Conservation (phyloP, 2,888 invertebrate species). For the Drosophila recens region DNA sequence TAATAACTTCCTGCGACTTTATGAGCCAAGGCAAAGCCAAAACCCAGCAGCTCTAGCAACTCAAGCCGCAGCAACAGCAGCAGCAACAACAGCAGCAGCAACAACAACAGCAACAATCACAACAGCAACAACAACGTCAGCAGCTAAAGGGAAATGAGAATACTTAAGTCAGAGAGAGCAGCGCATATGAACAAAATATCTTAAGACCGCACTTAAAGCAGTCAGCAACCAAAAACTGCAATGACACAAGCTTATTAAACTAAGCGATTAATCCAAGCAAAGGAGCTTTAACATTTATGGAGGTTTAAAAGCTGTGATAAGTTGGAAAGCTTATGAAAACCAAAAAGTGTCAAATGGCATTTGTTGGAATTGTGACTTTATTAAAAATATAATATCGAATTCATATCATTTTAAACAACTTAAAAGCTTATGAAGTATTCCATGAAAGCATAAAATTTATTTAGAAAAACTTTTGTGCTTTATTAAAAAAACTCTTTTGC, state of each 20-base stretch:
- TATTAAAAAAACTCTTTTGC: no score
- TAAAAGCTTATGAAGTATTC: no score
- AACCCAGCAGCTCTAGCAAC: constrained; percentile 52
- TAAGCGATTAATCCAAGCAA: neutral
- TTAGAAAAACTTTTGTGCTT: no score
- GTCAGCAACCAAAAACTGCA: constrained; percentile 40
- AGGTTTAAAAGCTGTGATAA: neutral
- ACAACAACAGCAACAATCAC: constrained; percentile 28
- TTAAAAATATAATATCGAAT: no score
- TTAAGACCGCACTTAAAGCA: constrained; percentile 73
- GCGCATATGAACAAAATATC: constrained; percentile 71
- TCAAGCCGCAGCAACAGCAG: constrained; percentile 26
- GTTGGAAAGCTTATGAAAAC: neutral
- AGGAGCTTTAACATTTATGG: neutral
- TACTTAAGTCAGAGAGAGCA: constrained; percentile 67
- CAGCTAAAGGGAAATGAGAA: constrained; percentile 74
- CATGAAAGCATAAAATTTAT: no score
- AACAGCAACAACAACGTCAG: constrained; percentile 27
- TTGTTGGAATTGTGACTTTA: no score
- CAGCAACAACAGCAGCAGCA: constrained; percentile 30
- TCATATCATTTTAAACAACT: no score
- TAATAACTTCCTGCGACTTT: constrained; percentile 83
- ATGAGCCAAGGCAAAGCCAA: constrained; percentile 73
- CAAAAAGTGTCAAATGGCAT: no score
- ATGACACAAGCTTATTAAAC: constrained; percentile 30